Percentiles rank a stretch among this genome's conserved stretches.
Evolutionary conservation across 2,113 vertebrate species (phyloP).

Genomic region (Microcebus murinus): DNA sequence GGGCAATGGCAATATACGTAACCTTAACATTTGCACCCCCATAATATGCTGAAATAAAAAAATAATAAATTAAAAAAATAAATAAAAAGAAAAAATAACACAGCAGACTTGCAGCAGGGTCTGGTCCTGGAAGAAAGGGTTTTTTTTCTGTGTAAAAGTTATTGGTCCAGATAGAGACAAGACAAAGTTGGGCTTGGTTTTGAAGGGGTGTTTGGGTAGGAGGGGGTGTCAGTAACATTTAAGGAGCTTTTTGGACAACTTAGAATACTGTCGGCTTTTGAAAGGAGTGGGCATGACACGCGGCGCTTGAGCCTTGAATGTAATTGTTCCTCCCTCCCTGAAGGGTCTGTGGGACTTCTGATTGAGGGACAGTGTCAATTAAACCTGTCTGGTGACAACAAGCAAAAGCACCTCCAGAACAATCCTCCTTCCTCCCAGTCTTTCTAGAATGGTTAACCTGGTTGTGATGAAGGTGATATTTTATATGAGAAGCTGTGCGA

Average conservation of each 20-base stretch:
- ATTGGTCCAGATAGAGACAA: not conserved
- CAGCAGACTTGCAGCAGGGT: not conserved
- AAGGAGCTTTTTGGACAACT: not conserved
- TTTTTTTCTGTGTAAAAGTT: not conserved
- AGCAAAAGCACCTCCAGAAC: not conserved
- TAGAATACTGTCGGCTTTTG: not conserved
- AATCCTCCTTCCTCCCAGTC: not conserved
- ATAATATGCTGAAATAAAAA: no score
- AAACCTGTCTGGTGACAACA: not conserved
- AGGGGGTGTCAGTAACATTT: not conserved
- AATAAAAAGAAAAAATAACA: not conserved
- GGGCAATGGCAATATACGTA: no score
- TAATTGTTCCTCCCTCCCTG: not conserved
- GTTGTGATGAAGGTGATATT: not conserved
- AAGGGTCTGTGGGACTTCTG: fast-evolving
- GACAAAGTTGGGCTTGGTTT: not conserved
- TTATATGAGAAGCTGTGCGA: not conserved
- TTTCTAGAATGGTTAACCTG: not conserved
- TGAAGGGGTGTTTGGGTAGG: not conserved
- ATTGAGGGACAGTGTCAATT: not conserved
- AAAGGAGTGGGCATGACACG: not conserved
- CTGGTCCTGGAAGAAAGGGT: not conserved
- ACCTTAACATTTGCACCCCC: no score
- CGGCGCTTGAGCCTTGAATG: not conserved
- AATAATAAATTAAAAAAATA: not conserved